Evolutionary conservation across 2,797 vertebrate species (phyloP).

Genomic region (Galaxias olidus): DNA sequence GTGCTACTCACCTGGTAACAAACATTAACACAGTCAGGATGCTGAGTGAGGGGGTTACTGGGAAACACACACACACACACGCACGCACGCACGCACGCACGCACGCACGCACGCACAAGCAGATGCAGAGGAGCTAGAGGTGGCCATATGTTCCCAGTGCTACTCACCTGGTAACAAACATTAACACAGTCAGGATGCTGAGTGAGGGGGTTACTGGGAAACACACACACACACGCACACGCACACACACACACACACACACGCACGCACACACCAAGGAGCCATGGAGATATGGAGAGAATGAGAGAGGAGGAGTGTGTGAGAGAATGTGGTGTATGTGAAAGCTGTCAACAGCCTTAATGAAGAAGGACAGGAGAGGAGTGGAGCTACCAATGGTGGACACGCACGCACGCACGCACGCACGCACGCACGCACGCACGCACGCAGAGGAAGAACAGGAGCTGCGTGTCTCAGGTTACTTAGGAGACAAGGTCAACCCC

Average conservation of each 20-base stretch:
- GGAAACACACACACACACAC: no score
- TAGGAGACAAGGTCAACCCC: slow-evolving; percentile 71
- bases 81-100: background rate
- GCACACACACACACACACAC: background rate
- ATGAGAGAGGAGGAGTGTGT: background rate
- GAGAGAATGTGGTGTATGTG: slow-evolving; percentile 13
- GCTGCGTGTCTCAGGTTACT: slow-evolving; percentile 67
- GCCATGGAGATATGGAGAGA: background rate
- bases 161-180: slow-evolving; percentile 53
- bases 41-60: slow-evolving; percentile 66
- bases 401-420: slow-evolving; percentile 21
- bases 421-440: slow-evolving; percentile 19
- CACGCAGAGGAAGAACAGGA: background rate
- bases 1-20: slow-evolving; percentile 40
- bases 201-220: slow-evolving; percentile 59
- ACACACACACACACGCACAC: no score
- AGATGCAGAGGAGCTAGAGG: slow-evolving; percentile 35
- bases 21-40: slow-evolving; percentile 64
- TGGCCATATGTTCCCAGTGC: slow-evolving; percentile 39
- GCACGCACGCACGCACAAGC: slow-evolving; percentile 35
- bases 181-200: slow-evolving; percentile 64
- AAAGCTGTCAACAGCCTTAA: slow-evolving; percentile 21
- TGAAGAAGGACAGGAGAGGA: slow-evolving; percentile 1
- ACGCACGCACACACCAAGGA: slow-evolving; percentile 35
- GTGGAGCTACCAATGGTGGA: background rate